These are phyloP conservation scores for Diplosoma virens DNA, from an alignment of 23 tunicate genomes.

Conservation along the genomic window DNA sequence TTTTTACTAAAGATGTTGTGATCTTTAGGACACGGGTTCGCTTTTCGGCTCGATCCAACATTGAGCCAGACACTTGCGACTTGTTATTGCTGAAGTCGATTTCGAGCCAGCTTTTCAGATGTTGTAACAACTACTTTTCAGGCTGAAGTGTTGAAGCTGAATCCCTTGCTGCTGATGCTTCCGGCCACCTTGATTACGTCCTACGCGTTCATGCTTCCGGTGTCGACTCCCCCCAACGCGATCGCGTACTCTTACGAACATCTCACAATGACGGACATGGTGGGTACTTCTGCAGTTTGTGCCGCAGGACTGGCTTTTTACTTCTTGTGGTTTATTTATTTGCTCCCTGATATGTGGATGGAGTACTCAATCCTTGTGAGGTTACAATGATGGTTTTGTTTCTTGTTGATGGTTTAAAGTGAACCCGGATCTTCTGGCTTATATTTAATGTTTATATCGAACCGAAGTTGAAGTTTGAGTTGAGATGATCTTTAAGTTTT, in stretches of 20 bases:
- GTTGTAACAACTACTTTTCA: not conserved
- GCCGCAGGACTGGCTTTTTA: too few relatives aligned
- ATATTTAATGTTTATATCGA: too few relatives aligned
- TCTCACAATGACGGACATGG: conserved; percentile 70
- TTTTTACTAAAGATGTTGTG: too few relatives aligned
- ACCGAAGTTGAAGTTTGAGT: too few relatives aligned
- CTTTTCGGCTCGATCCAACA: not conserved
- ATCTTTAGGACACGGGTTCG: too few relatives aligned
- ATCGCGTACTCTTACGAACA: conserved; percentile 94
- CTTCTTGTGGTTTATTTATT: too few relatives aligned
- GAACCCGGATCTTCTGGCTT: too few relatives aligned
- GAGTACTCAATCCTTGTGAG: too few relatives aligned
- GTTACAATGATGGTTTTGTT: too few relatives aligned
- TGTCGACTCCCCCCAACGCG: conserved; percentile 94
- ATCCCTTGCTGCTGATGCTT: conserved; percentile 77
- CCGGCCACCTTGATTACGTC: conserved; percentile 89
- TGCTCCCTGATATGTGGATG: too few relatives aligned
- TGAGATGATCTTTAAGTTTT: too few relatives aligned
- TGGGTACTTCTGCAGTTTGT: not conserved
- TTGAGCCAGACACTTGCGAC: not conserved
- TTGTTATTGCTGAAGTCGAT: not conserved
- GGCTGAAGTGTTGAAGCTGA: conserved; percentile 61
- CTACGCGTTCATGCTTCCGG: conserved; percentile 97
- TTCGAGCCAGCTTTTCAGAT: not conserved
- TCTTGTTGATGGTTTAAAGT: too few relatives aligned